Evolutionary conservation across 2,113 vertebrate genomes (phyloP), one percentile per base, ranked within the genome.

Genomic region (Tiliqua scincoides): DNA sequence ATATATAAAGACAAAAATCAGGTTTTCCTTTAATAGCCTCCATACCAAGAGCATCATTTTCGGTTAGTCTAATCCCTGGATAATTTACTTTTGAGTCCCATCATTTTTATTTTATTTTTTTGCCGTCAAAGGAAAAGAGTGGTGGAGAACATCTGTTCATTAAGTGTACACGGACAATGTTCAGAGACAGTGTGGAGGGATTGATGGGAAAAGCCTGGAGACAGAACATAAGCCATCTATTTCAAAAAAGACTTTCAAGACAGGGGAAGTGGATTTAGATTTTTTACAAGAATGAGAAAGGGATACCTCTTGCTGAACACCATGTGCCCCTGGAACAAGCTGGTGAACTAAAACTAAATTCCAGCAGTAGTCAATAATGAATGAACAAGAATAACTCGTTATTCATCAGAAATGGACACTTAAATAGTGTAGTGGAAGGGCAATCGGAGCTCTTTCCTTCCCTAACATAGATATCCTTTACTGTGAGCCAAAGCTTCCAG

Each of bases 1-100:
- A 92, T 91, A 93, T 91, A 91, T 95, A 94, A 94, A 95, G 93
- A 95, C 90, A 94, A 93, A 57, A 95, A 95, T 93, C 93, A 94
- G 92, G 93, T 93, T 95, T 95, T 91, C 35, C 92, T 93, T 95
- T 94, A 95, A 94, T 95, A 93, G 92, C 94, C 94, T 94, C 91
- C 92, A 93, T 94, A 93, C 89, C 89, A 93, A 94, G 48, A 94
- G 89, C 82, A 94, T 95, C 93, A 93, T 94, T 95, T 95, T 93
- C 91, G 88, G 87, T 93, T 95, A 94, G 93, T 85, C 85, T 91
- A 94, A 92, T 93, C 91, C 91, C 85, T 87, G 89, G 92, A 89
- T 95, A 86, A 94, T 94, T 95, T 93, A 88, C 81, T 91, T 93
- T 85, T 85, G 54, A 91, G 67, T 89, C 63, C 7, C 1, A 1